Base-by-base conservation (phyloP, 2,113 vertebrate genomes). In the Saccopteryx bilineata region DNA sequence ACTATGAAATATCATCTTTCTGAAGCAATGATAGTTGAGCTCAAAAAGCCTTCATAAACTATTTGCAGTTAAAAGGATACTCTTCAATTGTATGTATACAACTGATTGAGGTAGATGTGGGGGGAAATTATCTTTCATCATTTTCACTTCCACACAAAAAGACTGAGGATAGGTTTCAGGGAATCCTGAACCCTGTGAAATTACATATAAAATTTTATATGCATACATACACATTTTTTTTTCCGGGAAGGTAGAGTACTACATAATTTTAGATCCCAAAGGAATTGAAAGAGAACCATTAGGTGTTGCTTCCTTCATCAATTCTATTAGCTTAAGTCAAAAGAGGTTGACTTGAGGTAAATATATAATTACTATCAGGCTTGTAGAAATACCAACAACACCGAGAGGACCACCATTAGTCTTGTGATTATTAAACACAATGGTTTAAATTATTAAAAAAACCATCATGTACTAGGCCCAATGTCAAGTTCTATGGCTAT, bases 301-400 rank as follows among this genome's bases (percentile, higher is more conserved):
- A 74, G 12, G 19, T 14, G 60, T 80, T 52, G 24, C 18, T 78
- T 90, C 75, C 61, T 78, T 81, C 5, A 52, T 86, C 69, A 92
- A 82, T 21, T 66, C 28, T 79, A 52, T 65, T 82, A 85, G 52
- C 46, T 72, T 83, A 92, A 63, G 8, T 83, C 56, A 72, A 76
- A 94, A 96, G 66, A 56, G 63, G 54, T 2, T 89, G 56, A 91
- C 39, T 39, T 87, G 74, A 92, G 80, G 33, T 58, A 76, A 89
- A 89, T 19, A 68, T n/a, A 65, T 72, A 71, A 79, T 71, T 84
- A 89, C n/a, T 48, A 74, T 75, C 39, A 69, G 80, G 46, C 68
- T 89, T 86, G n/a, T 4, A 76, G 68, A 92, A 95, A 92, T 78
- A 52, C 84, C 85, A 24, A 82, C 68, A 94, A 78, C n/a, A 76